phyloP scores from a whole-genome alignment of 2,888 invertebrate species.

The Nineta flava region DNA sequence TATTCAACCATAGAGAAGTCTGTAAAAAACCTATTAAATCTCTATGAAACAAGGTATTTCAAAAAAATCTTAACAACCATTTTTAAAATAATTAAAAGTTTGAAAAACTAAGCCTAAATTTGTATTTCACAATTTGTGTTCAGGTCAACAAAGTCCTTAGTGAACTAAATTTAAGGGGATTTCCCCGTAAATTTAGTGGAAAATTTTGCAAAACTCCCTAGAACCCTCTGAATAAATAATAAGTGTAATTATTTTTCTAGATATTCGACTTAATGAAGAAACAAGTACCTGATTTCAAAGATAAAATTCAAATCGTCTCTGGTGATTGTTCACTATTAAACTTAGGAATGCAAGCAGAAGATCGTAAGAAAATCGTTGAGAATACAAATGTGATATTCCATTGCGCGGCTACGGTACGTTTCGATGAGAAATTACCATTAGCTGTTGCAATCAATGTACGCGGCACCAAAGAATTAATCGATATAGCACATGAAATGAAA shows the following conservation, averaged over 20 bases:
- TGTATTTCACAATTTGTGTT: too few relatives aligned
- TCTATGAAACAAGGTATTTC: too few relatives aligned
- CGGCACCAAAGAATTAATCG: constrained; percentile 46
- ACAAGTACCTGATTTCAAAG: constrained; percentile 42
- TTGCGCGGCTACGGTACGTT: constrained; percentile 41
- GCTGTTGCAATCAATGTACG: constrained; percentile 60
- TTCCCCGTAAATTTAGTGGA: too few relatives aligned
- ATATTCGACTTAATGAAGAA: constrained; percentile 37
- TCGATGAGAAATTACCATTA: constrained; percentile 57
- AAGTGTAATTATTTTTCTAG: constrained; percentile 22
- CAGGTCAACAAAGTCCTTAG: too few relatives aligned
- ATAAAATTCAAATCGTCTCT: constrained; percentile 32
- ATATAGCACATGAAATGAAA: constrained; percentile 47
- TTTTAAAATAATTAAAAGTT: too few relatives aligned
- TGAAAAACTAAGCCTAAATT: too few relatives aligned
- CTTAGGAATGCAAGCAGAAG: constrained; percentile 39
- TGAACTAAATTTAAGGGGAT: too few relatives aligned
- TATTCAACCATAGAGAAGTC: too few relatives aligned
- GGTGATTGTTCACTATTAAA: constrained; percentile 44
- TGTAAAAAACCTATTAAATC: too few relatives aligned
- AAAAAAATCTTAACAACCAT: too few relatives aligned
- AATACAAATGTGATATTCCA: constrained; percentile 37
- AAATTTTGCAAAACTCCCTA: too few relatives aligned
- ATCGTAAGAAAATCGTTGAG: constrained; percentile 32
- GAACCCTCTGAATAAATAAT: too few relatives aligned